These are phyloP conservation scores for Columba livia DNA, from an alignment of 2,113 vertebrate genomes.

Conservation along the genomic window DNA sequence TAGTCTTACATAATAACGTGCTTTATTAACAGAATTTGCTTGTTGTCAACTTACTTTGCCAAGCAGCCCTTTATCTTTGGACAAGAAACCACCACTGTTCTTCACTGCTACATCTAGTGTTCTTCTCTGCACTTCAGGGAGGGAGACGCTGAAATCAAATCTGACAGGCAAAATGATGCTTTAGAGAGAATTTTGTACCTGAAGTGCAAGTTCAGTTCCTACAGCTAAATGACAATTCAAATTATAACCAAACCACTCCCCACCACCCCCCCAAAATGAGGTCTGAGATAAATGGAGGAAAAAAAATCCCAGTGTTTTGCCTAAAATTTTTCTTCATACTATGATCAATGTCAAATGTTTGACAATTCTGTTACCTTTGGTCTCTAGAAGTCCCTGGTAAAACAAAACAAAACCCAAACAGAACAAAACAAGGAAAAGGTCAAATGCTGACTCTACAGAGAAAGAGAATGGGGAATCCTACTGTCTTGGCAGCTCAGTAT, in stretches of 20 bases:
- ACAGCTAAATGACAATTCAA: neutral
- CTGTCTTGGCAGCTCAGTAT: neutral
- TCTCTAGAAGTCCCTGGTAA: neutral
- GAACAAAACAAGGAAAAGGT: neutral
- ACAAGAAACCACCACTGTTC: slow-evolving; percentile 92
- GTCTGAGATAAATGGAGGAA: neutral
- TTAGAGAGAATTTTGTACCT: neutral
- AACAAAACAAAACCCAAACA: neutral
- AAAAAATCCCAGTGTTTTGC: neutral
- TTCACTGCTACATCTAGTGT: slow-evolving; percentile 95
- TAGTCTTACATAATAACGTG: neutral
- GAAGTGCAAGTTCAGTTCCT: neutral
- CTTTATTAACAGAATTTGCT: neutral
- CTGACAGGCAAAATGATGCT: slow-evolving; percentile 62
- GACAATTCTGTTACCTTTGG: neutral
- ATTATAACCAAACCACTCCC: neutral
- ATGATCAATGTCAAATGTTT: neutral
- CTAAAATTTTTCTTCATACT: neutral
- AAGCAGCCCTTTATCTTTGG: slow-evolving; percentile 95
- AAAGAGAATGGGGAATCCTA: neutral
- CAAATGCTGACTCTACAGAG: neutral
- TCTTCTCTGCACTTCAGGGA: slow-evolving; percentile 88
- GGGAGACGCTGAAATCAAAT: slow-evolving; percentile 92
- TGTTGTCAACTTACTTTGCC: slow-evolving; percentile 84
- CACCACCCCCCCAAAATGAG: neutral